Percentiles rank a stretch among this genome's conserved stretches.
phyloP scores from a whole-genome alignment of 2,888 invertebrate genomes.

The Ectropis crepuscularia region DNA sequence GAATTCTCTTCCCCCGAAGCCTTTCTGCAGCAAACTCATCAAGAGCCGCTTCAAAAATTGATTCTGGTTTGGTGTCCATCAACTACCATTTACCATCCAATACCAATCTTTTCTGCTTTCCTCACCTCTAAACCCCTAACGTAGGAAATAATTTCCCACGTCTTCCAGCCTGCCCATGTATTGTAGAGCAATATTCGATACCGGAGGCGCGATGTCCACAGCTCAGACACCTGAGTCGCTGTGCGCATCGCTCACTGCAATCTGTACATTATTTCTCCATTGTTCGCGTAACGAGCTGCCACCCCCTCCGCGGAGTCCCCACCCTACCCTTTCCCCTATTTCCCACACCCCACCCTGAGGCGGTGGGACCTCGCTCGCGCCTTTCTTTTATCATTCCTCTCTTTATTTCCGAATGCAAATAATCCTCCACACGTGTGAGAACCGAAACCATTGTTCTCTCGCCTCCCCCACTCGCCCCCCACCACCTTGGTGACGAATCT shows the following conservation, averaged over 20 bases:
- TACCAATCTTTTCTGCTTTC: too few species aligned
- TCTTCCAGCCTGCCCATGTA: not conserved
- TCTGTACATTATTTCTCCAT: constrained; percentile 86
- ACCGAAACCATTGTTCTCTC: constrained; percentile 85
- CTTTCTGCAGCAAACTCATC: too few species aligned
- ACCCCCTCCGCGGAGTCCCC: constrained; percentile 59
- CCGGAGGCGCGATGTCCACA: constrained; percentile 70
- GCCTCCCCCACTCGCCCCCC: constrained; percentile 73
- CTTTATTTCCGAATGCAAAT: constrained; percentile 86
- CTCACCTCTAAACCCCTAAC: too few species aligned
- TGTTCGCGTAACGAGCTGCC: constrained; percentile 84
- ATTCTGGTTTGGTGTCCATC: too few species aligned
- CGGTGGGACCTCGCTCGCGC: constrained; percentile 84
- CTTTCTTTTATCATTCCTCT: constrained; percentile 85
- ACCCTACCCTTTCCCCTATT: constrained; percentile 60
- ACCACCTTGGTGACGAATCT: constrained; percentile 84
- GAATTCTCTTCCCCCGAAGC: too few species aligned
- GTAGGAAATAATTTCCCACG: not conserved
- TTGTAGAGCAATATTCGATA: constrained; percentile 31
- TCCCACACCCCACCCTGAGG: constrained; percentile 83
- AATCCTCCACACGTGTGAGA: constrained; percentile 86
- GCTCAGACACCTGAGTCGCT: constrained; percentile 81
- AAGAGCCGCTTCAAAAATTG: too few species aligned
- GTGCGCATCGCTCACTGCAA: constrained; percentile 85
- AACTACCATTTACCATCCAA: too few species aligned